phyloP scores from a whole-genome alignment of 1,140 invertebrate species.

The Polyergus mexicanus region DNA sequence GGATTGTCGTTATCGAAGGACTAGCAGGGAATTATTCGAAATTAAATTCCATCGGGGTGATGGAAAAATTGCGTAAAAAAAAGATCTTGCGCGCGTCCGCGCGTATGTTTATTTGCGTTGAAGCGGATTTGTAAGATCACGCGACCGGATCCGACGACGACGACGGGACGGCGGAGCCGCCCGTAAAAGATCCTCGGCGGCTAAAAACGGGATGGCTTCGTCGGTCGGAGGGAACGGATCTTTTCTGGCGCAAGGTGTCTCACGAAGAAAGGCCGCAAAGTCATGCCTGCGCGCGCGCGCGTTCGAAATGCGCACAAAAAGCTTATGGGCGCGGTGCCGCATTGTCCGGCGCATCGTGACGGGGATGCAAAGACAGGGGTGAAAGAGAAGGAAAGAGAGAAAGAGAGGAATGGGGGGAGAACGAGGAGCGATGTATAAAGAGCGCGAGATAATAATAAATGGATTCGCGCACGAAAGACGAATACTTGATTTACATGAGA shows the following conservation, averaged over 20 bases:
- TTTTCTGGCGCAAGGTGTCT: slow-evolving; percentile 64
- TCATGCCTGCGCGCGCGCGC: slow-evolving; percentile 59
- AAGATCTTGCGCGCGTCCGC: not conserved
- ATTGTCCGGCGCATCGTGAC: slow-evolving; percentile 46
- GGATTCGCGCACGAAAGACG: slow-evolving; percentile 65
- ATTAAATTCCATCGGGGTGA: not conserved
- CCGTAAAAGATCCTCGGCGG: slow-evolving; percentile 17
- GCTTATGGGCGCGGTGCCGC: slow-evolving; percentile 62
- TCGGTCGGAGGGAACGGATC: slow-evolving; percentile 38
- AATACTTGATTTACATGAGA: slow-evolving; percentile 68
- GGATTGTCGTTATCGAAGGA: too few relatives aligned
- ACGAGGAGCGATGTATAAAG: slow-evolving; percentile 56
- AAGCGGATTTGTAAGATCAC: slow-evolving; percentile 62
- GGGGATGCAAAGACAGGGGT: slow-evolving; percentile 40
- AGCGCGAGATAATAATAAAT: slow-evolving; percentile 72
- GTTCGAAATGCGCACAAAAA: slow-evolving; percentile 58
- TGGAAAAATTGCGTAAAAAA: slow-evolving; percentile 1
- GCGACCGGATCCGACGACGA: slow-evolving; percentile 9
- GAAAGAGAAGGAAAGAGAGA: not conserved
- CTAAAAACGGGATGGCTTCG: slow-evolving; percentile 41
- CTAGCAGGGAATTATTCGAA: not conserved
- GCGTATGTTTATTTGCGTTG: slow-evolving; percentile 58
- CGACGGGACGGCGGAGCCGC: slow-evolving; percentile 38
- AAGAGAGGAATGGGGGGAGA: not conserved
- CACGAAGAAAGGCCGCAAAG: slow-evolving; percentile 56